These are phyloP conservation scores for Drosophila asahinai DNA, from an alignment of 1,140 invertebrate species.

Conservation along the genomic window DNA sequence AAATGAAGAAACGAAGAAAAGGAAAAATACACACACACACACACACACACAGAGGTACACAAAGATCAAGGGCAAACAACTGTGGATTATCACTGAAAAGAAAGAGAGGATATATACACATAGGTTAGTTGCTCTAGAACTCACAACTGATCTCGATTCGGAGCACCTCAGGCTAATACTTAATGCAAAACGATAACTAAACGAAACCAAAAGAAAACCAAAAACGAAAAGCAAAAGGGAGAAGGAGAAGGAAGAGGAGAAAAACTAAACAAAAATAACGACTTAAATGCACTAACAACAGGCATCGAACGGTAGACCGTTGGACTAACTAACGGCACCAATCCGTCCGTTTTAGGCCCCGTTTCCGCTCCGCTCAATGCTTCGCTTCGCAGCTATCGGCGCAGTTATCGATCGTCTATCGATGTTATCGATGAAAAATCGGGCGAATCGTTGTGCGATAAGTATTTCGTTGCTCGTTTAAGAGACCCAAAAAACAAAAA, in stretches of 20 bases:
- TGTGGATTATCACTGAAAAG: slow-evolving; percentile 15
- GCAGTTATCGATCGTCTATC: slow-evolving; percentile 19
- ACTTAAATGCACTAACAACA: slow-evolving; percentile 37
- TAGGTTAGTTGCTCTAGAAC: slow-evolving; percentile 38
- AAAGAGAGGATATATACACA: slow-evolving; percentile 10
- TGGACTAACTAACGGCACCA: slow-evolving; percentile 36
- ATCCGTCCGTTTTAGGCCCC: slow-evolving; percentile 58
- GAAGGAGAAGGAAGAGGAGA: neutral
- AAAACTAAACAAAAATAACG: slow-evolving; percentile 21
- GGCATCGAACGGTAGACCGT: slow-evolving; percentile 56
- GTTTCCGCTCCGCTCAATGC: slow-evolving; percentile 34
- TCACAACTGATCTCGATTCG: slow-evolving; percentile 49
- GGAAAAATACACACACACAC: slow-evolving; percentile 1
- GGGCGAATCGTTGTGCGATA: slow-evolving; percentile 30
- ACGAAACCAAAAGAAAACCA: slow-evolving; percentile 26
- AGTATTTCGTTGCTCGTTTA: slow-evolving; percentile 27
- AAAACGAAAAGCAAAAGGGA: neutral
- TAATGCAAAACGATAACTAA: slow-evolving; percentile 47
- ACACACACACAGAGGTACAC: slow-evolving; percentile 6
- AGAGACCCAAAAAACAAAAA: slow-evolving; percentile 10
- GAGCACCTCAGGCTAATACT: slow-evolving; percentile 53
- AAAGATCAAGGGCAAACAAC: neutral
- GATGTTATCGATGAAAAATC: slow-evolving; percentile 16
- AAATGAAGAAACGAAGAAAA: slow-evolving; percentile 1
- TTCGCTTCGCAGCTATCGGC: slow-evolving; percentile 26